phyloP scores from a whole-genome alignment of 2,888 invertebrate genomes.

The Eledona agricola region DNA sequence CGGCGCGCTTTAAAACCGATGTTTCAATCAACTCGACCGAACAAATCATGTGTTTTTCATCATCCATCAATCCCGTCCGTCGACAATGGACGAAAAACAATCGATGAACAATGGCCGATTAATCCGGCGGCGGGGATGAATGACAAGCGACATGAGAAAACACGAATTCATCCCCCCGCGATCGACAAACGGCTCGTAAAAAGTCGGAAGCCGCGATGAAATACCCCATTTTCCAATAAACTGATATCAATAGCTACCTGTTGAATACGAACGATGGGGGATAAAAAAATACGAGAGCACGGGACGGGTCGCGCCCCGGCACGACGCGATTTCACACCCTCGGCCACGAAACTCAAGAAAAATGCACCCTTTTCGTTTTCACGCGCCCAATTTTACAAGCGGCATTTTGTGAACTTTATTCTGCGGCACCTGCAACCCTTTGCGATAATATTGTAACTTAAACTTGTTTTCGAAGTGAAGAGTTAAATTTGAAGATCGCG shows the following conservation, averaged over 20 bases:
- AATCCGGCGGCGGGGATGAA: slow-evolving; percentile 46
- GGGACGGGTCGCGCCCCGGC: no score
- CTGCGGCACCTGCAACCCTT: no score
- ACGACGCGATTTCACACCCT: no score
- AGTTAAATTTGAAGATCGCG: no score
- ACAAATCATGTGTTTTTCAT: slow-evolving; percentile 49
- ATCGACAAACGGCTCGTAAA: slow-evolving; percentile 51
- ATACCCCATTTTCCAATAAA: slow-evolving; percentile 64
- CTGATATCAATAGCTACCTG: slow-evolving; percentile 64
- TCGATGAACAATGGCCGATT: slow-evolving; percentile 52
- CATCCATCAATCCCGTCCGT: slow-evolving; percentile 42
- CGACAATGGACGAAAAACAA: slow-evolving; percentile 42
- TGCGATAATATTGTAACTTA: no score
- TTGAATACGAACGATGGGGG: slow-evolving; percentile 51
- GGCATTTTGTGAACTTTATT: no score
- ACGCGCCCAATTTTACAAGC: no score
- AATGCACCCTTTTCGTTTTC: no score
- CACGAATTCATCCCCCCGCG: slow-evolving; percentile 42
- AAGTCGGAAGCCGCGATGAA: slow-evolving; percentile 59
- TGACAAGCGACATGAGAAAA: slow-evolving; percentile 52
- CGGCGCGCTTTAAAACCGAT: slow-evolving; percentile 28
- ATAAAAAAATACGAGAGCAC: slow-evolving; percentile 33
- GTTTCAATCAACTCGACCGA: slow-evolving; percentile 46
- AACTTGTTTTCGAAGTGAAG: no score
- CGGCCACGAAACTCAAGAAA: no score